Evolutionary conservation across 2,888 invertebrate genomes (phyloP).

Genomic region (Ectemnius cavifrons): DNA sequence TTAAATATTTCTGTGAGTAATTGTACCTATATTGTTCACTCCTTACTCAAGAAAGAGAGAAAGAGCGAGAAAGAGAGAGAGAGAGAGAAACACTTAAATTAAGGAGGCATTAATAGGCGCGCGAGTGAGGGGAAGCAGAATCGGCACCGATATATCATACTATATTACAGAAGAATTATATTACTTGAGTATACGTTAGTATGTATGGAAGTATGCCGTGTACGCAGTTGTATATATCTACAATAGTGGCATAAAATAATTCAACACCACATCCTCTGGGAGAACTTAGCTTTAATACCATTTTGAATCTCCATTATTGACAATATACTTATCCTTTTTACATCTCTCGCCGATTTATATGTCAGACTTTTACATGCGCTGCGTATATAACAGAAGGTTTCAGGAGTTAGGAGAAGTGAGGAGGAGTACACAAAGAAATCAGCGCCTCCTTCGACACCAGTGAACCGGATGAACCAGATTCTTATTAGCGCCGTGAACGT

Average conservation of each 20-base stretch:
- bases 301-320: slow-evolving; percentile 9
- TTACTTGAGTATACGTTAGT: not conserved
- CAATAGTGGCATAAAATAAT: slow-evolving; percentile 19
- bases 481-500: too few relatives aligned
- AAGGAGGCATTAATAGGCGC: too few relatives aligned
- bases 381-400: slow-evolving; percentile 2
- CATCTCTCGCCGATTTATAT: slow-evolving; percentile 17
- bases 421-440: too few relatives aligned
- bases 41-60: too few relatives aligned
- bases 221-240: slow-evolving; percentile 30
- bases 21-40: too few relatives aligned
- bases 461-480: too few relatives aligned
- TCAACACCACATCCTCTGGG: slow-evolving; percentile 14
- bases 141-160: slow-evolving; percentile 11
- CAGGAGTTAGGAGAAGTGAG: not conserved
- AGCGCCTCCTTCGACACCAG: too few relatives aligned
- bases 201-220: slow-evolving; percentile 21
- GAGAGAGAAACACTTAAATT: too few relatives aligned
- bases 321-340: slow-evolving; percentile 26
- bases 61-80: too few relatives aligned
- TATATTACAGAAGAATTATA: slow-evolving; percentile 7
- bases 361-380: not conserved
- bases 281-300: slow-evolving; percentile 30
- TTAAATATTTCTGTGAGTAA: too few relatives aligned
- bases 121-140: too few relatives aligned